These are phyloP conservation scores for Oncorhynchus clarkii DNA, from an alignment of 2,113 vertebrate genomes.

Conservation along the genomic window DNA sequence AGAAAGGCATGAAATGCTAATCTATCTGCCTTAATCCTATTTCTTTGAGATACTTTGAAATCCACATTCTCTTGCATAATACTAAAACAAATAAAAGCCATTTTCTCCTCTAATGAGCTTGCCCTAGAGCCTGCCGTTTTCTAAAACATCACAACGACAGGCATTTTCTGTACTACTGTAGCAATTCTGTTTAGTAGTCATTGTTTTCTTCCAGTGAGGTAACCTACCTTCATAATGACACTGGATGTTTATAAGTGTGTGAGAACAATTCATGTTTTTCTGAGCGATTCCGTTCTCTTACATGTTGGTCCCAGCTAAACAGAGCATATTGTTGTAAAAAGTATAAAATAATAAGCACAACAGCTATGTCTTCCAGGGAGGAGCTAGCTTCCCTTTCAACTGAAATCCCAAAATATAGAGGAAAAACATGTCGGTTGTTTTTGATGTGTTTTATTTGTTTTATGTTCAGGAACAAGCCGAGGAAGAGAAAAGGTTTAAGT, in stretches of 20 bases:
- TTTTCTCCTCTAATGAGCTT: constrained; percentile 66
- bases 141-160: constrained; percentile 22
- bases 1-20: constrained; percentile 70
- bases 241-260: constrained; percentile 27
- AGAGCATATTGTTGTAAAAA: constrained; percentile 34
- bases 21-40: constrained; percentile 73
- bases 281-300: constrained; percentile 44
- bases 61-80: constrained; percentile 57
- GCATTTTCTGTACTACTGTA: constrained; percentile 28
- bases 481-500: constrained; percentile 46
- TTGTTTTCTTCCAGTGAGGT: constrained; percentile 41
- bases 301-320: constrained; percentile 26
- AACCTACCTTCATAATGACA: constrained; percentile 6
- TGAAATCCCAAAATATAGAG: constrained; percentile 39
- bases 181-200: constrained; percentile 42
- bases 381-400: constrained; percentile 38
- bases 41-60: constrained; percentile 70
- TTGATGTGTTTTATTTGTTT: constrained; percentile 28
- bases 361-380: constrained; percentile 31
- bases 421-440: constrained; percentile 37
- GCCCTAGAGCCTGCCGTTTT: constrained; percentile 54
- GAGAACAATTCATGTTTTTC: constrained; percentile 22
- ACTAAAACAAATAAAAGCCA: constrained; percentile 59
- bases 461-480: constrained; percentile 1
- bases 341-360: constrained; percentile 28